Percentiles rank a stretch among this genome's conserved stretches.
Evolutionary conservation across 1,140 invertebrate genomes (phyloP).

Genomic region (Andrena cerasifolii): DNA sequence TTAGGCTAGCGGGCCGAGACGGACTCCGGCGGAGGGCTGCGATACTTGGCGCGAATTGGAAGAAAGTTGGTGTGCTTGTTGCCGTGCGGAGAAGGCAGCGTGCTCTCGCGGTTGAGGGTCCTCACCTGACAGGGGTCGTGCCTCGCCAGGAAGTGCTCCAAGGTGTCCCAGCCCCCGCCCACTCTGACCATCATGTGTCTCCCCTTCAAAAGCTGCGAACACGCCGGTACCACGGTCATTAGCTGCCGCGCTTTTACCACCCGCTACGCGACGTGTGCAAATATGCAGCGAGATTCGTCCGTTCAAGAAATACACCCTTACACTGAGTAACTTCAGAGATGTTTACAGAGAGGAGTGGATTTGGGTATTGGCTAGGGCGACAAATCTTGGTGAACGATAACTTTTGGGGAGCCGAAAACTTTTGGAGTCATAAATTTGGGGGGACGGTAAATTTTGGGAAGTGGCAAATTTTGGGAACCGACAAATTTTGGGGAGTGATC

Average conservation of each 20-base stretch:
- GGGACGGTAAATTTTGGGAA: too few species aligned
- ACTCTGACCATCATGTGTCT: constrained; percentile 97
- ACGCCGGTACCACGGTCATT: constrained; percentile 48
- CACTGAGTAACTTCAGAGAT: not conserved
- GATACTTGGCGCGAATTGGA: constrained; percentile 89
- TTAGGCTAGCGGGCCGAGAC: constrained; percentile 71
- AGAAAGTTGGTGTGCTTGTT: constrained; percentile 84
- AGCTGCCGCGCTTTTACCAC: constrained; percentile 1
- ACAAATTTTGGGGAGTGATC: too few species aligned
- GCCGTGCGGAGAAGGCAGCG: constrained; percentile 71
- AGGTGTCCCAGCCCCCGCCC: constrained; percentile 95
- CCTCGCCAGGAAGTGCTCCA: constrained; percentile 94
- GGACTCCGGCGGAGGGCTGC: constrained; percentile 84
- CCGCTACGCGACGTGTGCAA: not conserved
- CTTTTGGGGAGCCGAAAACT: too few species aligned
- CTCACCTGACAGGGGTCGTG: constrained; percentile 95
- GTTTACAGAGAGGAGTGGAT: too few species aligned
- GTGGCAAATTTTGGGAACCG: too few species aligned
- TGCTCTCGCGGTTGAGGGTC: constrained; percentile 83
- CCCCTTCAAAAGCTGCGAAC: constrained; percentile 90
- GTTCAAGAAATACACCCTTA: not conserved
- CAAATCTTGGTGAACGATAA: too few species aligned
- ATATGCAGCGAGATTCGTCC: not conserved
- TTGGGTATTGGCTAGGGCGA: too few species aligned
- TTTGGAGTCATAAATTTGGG: too few species aligned